phyloP scores from a whole-genome alignment of 2,888 invertebrate genomes.

The Acronicta alni region DNA sequence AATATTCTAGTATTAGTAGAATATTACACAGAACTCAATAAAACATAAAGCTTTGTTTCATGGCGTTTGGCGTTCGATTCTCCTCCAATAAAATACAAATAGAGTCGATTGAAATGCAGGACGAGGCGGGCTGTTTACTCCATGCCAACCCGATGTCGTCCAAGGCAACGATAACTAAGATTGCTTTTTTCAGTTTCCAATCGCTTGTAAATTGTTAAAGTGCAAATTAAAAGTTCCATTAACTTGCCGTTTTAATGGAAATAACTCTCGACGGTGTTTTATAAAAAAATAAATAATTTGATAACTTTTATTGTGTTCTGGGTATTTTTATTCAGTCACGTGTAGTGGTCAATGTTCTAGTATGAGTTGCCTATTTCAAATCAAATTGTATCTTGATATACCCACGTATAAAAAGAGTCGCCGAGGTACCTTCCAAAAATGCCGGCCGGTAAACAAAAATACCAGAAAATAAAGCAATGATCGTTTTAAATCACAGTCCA shows the following conservation, averaged over 20 bases:
- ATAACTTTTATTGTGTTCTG: conserved; percentile 1
- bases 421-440: too few species aligned
- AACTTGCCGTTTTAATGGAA: conserved; percentile 30
- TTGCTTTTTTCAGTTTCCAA: conserved; percentile 83
- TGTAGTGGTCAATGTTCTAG: too few species aligned
- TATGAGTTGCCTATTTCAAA: too few species aligned
- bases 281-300: conserved; percentile 2
- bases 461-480: too few species aligned
- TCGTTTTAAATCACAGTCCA: too few species aligned
- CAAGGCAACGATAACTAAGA: conserved; percentile 81
- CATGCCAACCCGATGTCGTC: conserved; percentile 73
- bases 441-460: too few species aligned
- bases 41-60: conserved; percentile 78
- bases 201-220: conserved; percentile 82
- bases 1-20: conserved; percentile 21
- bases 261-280: conserved; percentile 17
- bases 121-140: conserved; percentile 82
- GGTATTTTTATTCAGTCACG: too few species aligned
- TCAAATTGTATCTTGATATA: too few species aligned
- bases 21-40: conserved; percentile 81
- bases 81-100: conserved; percentile 86
- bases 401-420: too few species aligned
- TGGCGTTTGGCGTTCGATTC: conserved; percentile 70
- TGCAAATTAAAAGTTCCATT: conserved; percentile 73
- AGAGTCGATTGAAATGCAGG: conserved; percentile 87